Evolutionary conservation across 2,797 vertebrate species (phyloP).

Genomic region (Poeciliopsis turneri): DNA sequence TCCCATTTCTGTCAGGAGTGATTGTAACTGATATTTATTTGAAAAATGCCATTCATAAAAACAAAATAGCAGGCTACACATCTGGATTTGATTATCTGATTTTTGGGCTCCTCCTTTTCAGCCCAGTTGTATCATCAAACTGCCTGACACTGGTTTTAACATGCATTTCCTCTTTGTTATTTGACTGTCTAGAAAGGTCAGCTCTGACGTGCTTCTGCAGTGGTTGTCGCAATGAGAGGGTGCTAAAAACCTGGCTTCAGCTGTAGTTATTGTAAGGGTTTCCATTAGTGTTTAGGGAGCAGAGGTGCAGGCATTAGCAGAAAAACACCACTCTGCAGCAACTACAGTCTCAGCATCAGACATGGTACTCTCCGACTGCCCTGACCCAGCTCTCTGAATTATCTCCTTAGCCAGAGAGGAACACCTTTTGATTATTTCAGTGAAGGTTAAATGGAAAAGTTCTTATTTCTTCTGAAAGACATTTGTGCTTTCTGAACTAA

Average conservation of each 20-base stretch:
- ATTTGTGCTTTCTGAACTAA: slow-evolving; percentile 28
- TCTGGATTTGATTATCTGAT: slow-evolving; percentile 11
- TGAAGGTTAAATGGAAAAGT: slow-evolving; percentile 61
- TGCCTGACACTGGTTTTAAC: slow-evolving; percentile 31
- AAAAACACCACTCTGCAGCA: slow-evolving; percentile 62
- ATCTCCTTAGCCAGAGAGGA: slow-evolving; percentile 28
- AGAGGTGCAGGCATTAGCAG: slow-evolving; percentile 50
- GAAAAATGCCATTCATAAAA: slow-evolving; percentile 10
- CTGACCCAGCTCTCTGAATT: slow-evolving; percentile 38
- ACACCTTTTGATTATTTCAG: slow-evolving; percentile 55
- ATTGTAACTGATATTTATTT: slow-evolving; percentile 19
- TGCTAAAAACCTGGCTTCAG: slow-evolving; percentile 53
- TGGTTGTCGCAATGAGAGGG: slow-evolving; percentile 55
- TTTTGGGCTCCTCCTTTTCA: slow-evolving; percentile 27
- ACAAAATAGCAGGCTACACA: slow-evolving; percentile 8
- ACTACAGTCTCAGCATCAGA: slow-evolving; percentile 50
- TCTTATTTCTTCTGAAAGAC: slow-evolving; percentile 34
- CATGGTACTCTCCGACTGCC: slow-evolving; percentile 38
- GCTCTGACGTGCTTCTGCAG: slow-evolving; percentile 62
- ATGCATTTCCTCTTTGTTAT: slow-evolving; percentile 30
- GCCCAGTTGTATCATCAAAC: slow-evolving; percentile 41
- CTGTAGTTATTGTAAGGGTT: slow-evolving; percentile 48
- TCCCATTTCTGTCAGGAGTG: slow-evolving; percentile 18
- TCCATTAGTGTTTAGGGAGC: slow-evolving; percentile 57
- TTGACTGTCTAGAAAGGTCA: slow-evolving; percentile 33